Evolutionary conservation across 2,797 vertebrate genomes (phyloP).

Genomic region (Pangasius djambal): DNA sequence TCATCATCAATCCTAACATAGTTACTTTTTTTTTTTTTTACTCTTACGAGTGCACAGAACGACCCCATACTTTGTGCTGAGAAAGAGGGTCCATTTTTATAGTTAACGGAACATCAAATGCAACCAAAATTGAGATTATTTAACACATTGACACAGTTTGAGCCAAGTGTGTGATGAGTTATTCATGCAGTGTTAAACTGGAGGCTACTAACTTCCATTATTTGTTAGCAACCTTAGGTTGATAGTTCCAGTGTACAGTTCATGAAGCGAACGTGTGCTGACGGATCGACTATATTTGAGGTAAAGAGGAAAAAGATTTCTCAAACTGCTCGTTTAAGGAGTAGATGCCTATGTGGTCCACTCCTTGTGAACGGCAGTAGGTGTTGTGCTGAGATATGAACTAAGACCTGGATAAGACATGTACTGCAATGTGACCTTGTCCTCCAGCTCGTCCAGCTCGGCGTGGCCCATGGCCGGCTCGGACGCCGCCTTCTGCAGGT

Average conservation of each 20-base stretch:
- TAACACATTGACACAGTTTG: background rate
- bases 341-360: background rate
- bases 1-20: background rate
- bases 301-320: background rate
- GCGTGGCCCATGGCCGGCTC: conserved; percentile 90
- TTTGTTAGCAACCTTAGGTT: background rate
- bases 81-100: background rate
- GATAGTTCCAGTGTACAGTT: background rate
- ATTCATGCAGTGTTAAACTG: background rate
- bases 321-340: background rate
- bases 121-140: background rate
- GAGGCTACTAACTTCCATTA: background rate
- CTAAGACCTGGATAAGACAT: background rate
- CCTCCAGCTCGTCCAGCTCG: conserved; percentile 84
- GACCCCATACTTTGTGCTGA: background rate
- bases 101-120: background rate
- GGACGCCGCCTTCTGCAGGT: conserved; percentile 86
- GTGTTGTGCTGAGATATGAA: background rate
- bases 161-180: background rate
- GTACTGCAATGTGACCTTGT: conserved; percentile 75
- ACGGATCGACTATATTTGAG: background rate
- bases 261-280: background rate
- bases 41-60: background rate
- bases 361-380: background rate
- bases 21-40: background rate